These are phyloP conservation scores for western clawed frog (Xenopus tropicalis) DNA, from an alignment of 2,113 vertebrate species.

Conservation along the genomic window DNA sequence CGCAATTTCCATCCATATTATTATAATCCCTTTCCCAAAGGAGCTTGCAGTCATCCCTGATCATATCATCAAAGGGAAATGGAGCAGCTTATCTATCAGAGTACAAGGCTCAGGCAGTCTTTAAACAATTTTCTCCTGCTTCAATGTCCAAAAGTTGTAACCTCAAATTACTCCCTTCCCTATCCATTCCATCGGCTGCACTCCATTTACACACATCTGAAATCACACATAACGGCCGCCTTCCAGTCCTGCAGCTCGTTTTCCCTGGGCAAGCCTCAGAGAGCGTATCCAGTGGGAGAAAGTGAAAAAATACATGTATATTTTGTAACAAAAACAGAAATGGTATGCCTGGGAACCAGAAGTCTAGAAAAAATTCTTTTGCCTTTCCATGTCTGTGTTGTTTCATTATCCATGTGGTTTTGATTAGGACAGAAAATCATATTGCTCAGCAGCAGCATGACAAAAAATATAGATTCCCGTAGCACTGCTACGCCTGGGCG, in stretches of 20 bases:
- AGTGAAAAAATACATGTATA: conserved; percentile 20
- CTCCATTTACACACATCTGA: not conserved
- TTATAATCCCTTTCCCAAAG: not conserved
- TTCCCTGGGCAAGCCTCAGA: conserved; percentile 8
- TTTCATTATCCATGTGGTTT: conserved; percentile 40
- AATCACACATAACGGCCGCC: not conserved
- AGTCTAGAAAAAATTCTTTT: not conserved
- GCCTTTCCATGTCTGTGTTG: conserved; percentile 17
- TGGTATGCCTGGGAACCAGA: conserved; percentile 49
- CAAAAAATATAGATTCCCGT: not conserved
- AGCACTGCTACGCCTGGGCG: no score
- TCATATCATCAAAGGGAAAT: not conserved
- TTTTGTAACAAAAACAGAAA: conserved; percentile 25
- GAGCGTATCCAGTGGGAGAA: conserved; percentile 4
- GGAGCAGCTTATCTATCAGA: not conserved
- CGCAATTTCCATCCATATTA: not conserved
- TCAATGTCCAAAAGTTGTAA: not conserved
- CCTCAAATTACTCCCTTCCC: not conserved
- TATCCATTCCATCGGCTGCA: conserved; percentile 31
- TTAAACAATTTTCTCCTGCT: not conserved
- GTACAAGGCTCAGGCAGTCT: not conserved
- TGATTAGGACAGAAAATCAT: conserved; percentile 48
- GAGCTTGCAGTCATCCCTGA: not conserved
- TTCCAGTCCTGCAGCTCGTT: conserved; percentile 32
- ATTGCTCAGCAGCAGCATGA: conserved; percentile 35